These are phyloP conservation scores for Papilio polytes DNA, from an alignment of 1,140 invertebrate species.

Conservation along the genomic window DNA sequence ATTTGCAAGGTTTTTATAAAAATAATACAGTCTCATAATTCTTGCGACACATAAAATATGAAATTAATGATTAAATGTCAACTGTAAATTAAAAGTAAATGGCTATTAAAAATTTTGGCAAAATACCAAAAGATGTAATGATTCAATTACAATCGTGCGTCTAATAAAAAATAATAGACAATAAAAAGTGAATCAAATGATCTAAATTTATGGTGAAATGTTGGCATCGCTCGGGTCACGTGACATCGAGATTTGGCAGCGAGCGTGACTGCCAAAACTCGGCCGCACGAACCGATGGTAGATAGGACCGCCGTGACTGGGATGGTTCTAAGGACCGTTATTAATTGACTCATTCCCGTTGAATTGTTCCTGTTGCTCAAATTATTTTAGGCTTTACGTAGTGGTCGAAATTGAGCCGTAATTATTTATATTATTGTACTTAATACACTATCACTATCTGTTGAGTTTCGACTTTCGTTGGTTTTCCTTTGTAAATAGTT, in stretches of 20 bases:
- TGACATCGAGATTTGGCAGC: conserved; percentile 4
- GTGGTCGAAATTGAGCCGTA: background rate
- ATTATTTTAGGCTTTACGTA: background rate
- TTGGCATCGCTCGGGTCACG: background rate
- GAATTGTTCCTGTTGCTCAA: background rate
- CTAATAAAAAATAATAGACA: conserved; percentile 7
- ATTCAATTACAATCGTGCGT: conserved; percentile 4
- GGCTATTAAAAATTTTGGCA: conserved; percentile 8
- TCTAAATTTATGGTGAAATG: conserved; percentile 13
- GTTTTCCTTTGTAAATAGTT: too few species aligned
- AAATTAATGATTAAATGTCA: conserved; percentile 26
- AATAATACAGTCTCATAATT: conserved; percentile 13
- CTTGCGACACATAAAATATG: background rate
- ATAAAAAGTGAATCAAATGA: conserved; percentile 1
- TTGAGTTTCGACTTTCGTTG: too few species aligned
- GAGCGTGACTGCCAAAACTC: conserved; percentile 27
- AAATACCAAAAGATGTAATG: conserved; percentile 23
- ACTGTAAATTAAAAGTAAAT: conserved; percentile 17
- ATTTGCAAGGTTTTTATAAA: background rate
- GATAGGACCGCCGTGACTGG: background rate
- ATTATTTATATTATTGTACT: too few species aligned
- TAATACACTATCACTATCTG: too few species aligned
- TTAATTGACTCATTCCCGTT: background rate
- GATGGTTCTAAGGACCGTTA: background rate
- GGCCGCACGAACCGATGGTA: conserved; percentile 27